Evolutionary conservation across 1,140 invertebrate genomes (phyloP), one percentile per base, ranked within the genome.

Genomic region (Papilio polyxenes): DNA sequence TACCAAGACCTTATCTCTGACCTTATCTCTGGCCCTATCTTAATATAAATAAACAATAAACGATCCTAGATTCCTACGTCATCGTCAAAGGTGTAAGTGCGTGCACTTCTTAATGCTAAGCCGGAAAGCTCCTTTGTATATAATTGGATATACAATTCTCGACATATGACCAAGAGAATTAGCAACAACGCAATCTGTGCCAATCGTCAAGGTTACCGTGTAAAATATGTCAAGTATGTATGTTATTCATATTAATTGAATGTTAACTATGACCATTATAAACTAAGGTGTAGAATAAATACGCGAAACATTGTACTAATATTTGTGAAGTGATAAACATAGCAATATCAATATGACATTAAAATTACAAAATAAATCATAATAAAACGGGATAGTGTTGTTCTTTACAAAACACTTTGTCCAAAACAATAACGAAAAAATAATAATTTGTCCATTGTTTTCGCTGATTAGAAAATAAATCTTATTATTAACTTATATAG

Each of bases 91-190:
- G 65, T 72, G 65, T 72, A 72, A 72, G 11, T 72, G 31, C 23
- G 65, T 37, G 65, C 65, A 72, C 65, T 72, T 11, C 31, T 72
- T 72, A 69, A 3, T 15, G 65, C 65, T 72, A 72, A 72, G 65
- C 31, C 31, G 65, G 65, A 72, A 72, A 72, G 65, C 65, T 15
- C 13, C 11, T 72, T 72, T 40, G 5, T 40, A 31, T 1, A 72
- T 72, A 72, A 72, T 72, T 72, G 65, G 65, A 72, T 72, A 72
- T 17, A 72, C 65, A 72, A 72, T 72, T 72, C 23, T 37, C 31
- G 6, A 72, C 65, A 37, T 31, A 65, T 65, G 62, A 72, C 65
- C 23, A 72, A 72, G 31, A 15, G 65, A 69, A 69, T 69, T 15
- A 69, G 11, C 65, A 69, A 69, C 65, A 37, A 72, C 65, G 65